These are phyloP conservation scores for Druon quercuslanigerum DNA, from an alignment of 1,140 invertebrate species.

Conservation along the genomic window DNA sequence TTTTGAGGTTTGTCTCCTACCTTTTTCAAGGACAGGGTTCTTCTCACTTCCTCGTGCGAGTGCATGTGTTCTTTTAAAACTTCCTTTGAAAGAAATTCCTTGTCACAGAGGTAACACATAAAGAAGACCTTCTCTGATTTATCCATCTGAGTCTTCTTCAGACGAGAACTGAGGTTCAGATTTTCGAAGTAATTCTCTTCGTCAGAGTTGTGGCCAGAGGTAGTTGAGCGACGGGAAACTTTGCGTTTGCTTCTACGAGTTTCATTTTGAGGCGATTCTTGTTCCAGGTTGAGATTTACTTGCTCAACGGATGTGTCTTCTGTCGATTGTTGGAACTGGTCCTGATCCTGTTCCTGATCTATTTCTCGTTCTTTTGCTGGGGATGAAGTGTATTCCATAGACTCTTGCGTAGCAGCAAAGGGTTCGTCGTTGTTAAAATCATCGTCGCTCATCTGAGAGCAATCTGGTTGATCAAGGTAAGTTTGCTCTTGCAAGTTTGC, in stretches of 20 bases:
- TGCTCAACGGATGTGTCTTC: conserved; percentile 7
- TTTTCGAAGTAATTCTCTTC: conserved; percentile 74
- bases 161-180: conserved; percentile 68
- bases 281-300: conserved; percentile 15
- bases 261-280: conserved; percentile 44
- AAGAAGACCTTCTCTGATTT: conserved; percentile 67
- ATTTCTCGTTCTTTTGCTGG: conserved; percentile 21
- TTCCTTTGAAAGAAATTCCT: conserved; percentile 69
- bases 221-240: conserved; percentile 33
- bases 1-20: conserved; percentile 58
- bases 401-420: neutral
- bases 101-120: conserved; percentile 71
- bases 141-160: conserved; percentile 61
- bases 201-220: conserved; percentile 56
- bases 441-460: conserved; percentile 8
- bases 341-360: conserved; percentile 27
- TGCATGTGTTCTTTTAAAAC: conserved; percentile 73
- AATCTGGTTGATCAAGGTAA: conserved; percentile 20
- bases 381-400: conserved; percentile 1
- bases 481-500: neutral
- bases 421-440: conserved; percentile 29
- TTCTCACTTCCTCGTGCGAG: conserved; percentile 70
- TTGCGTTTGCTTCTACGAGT: conserved; percentile 61
- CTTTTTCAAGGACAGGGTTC: conserved; percentile 62
- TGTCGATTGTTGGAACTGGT: conserved; percentile 17